Conservation (phyloP, 1,140 invertebrate species). For the Drosophila tani region DNA sequence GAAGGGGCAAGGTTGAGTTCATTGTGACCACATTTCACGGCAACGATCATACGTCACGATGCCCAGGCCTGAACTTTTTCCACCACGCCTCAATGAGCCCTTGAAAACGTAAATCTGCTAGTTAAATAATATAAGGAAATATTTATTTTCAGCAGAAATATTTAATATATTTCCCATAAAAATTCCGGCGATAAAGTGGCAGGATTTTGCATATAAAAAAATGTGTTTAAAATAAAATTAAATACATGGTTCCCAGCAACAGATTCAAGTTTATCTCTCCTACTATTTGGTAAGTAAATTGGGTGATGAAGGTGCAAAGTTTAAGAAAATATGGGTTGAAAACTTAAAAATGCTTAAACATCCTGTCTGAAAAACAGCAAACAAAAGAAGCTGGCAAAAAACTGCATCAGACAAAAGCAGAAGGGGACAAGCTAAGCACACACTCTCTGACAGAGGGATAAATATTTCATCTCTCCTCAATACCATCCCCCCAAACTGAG, state of each 20-base stretch:
- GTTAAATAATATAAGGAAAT: slow-evolving; percentile 11
- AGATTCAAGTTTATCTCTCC: background rate
- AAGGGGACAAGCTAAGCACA: slow-evolving; percentile 24
- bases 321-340: background rate
- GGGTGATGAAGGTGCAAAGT: too few relatives aligned
- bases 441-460: slow-evolving; percentile 34
- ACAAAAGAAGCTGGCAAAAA: slow-evolving; percentile 27
- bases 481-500: background rate
- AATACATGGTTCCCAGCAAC: background rate
- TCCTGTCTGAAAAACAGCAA: slow-evolving; percentile 20
- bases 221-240: too few relatives aligned
- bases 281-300: background rate
- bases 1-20: slow-evolving; percentile 28
- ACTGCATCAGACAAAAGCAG: slow-evolving; percentile 35
- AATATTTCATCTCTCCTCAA: slow-evolving; percentile 27
- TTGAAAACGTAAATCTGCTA: background rate
- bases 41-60: slow-evolving; percentile 53
- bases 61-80: slow-evolving; percentile 25
- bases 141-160: background rate
- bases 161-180: background rate
- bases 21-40: slow-evolving; percentile 52
- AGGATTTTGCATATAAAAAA: too few relatives aligned
- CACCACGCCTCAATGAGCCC: slow-evolving; percentile 26
- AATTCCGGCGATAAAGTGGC: too few relatives aligned
- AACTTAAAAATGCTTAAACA: slow-evolving; percentile 19